Base-by-base conservation (phyloP, 2,797 vertebrate species). In the Phaenicophaeus curvirostris region DNA sequence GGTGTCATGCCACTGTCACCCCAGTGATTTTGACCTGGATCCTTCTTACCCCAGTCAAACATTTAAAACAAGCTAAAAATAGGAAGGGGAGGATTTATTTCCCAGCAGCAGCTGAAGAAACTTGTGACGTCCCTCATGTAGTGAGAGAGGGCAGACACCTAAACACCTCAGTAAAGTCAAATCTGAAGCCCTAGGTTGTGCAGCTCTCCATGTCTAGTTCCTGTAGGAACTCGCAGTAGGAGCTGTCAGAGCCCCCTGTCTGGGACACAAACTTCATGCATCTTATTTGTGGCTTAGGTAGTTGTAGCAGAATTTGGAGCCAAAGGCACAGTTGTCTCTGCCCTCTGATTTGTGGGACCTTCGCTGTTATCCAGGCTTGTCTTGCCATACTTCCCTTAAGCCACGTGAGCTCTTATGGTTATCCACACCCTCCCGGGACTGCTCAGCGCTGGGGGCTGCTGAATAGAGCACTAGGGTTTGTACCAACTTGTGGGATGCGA, bases 21-120 rank as follows among this genome's bases (percentile, higher is more conserved):
- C 89, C 68, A 81, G 79, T 94, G 94, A 89, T 95, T 96, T 92
- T 93, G 94, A 95, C 95, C 89, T 95, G 94, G 85, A 93, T 96
- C 87, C 57, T 87, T 94, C 81, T 85, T 92, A 95, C 95, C 93
- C 58, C 39, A 73, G 82, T 87, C 91, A 89, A 95, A 95, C 86
- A 93, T 92, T 89, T 91, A 83, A 86, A 91, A 62, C 35, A 35
- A 76, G 76, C 91, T 94, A 90, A 92, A 94, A 96, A 96, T 93
- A 96, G 93, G 66, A 79, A 69, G 71, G 75, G 28, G 39, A 50
- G 73, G 39, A 90, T 94, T 95, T 96, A 90, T 95, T 94, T 95
- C 89, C 92, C 78, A 79, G 89, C 87, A 95, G 94, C 94, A 93
- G 87, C 93, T 96, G 91, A 73, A 89, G 89, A 93, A 94, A 82